Conservation (phyloP, 2,797 vertebrate genomes). For the Adelosebastes latens region DNA sequence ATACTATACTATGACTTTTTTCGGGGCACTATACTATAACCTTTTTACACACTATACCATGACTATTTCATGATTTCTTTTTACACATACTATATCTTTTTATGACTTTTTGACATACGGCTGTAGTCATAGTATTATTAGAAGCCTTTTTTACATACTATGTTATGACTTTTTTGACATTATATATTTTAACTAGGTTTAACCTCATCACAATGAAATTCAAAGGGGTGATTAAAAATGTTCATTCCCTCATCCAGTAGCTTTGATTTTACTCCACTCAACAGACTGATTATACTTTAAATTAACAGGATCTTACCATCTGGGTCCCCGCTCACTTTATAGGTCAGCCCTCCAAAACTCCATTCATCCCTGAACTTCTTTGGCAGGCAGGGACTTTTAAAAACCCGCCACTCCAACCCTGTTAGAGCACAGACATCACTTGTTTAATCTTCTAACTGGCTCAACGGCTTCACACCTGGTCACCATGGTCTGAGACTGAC, state of each 20-base stretch:
- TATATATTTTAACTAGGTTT: not conserved
- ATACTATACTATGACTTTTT: too few species aligned
- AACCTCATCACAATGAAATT: not conserved
- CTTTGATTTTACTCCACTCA: not conserved
- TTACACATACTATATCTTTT: too few species aligned
- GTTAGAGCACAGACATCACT: conserved; percentile 19
- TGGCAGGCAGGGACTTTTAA: conserved; percentile 92
- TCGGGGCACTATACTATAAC: too few species aligned
- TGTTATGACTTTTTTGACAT: too few species aligned
- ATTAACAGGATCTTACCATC: conserved; percentile 80
- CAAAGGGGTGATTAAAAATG: not conserved
- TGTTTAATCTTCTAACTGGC: conserved; percentile 27
- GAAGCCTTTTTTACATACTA: too few species aligned
- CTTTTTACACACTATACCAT: not conserved
- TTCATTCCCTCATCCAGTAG: not conserved
- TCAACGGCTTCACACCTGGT: conserved; percentile 2
- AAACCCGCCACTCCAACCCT: conserved; percentile 82
- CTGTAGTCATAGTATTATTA: too few species aligned
- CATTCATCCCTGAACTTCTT: conserved; percentile 88
- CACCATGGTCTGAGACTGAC: not conserved
- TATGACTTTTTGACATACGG: too few species aligned
- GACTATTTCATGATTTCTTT: too few species aligned
- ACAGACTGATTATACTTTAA: not conserved
- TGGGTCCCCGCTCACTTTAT: conserved; percentile 89
- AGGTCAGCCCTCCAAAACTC: conserved; percentile 91